Evolutionary conservation across 2,797 vertebrate genomes (phyloP), one percentile per base, ranked within the genome.

Genomic region (Myripristis jacobus): DNA sequence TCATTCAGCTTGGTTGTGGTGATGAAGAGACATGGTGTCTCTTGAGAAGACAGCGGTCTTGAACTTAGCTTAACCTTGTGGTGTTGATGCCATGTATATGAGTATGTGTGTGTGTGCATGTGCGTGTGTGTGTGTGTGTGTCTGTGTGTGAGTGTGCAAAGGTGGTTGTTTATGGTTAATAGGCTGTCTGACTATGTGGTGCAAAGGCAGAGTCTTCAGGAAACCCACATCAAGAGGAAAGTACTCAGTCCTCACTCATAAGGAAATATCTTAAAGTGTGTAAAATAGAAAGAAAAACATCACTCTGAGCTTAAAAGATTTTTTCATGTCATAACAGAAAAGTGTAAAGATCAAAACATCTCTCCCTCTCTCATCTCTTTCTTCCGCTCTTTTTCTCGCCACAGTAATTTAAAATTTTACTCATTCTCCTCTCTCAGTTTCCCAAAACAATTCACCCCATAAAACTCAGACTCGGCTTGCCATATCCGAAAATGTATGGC

Each of bases 401-500:
- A 77, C 87, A 83, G 81, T 82, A 81, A 72, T 86, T 88, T 87
- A 84, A 89, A 78, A 15, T 75, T 89, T 78, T 73, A 85, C 83
- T 87, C 80, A 60, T 75, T 85, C 80, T 87, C 73, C 82, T 89
- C 81, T 89, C 87, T 86, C 80, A 90, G 76, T 72, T 81, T 83
- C 87, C 77, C 86, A 82, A 89, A 92, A 90, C 89, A 86, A 87
- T 90, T 87, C 79, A 70, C 66, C 86, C 73, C 80, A 84, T 92
- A 89, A 90, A 91, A 89, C 53, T 66, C 81, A 83, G 85, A 83
- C 82, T 80, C 55, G 47, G 66, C 70, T 81, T 82, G 84, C 85
- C 89, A 91, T 88, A 87, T 89, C 87, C 82, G 81, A 89, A 88
- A 85, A 90, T 73, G 73, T 82, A 90, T 79, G 80, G 87, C 83